These are phyloP conservation scores for Sminthopsis crassicaudata DNA, from an alignment of 2,113 vertebrate species.

Conservation along the genomic window DNA sequence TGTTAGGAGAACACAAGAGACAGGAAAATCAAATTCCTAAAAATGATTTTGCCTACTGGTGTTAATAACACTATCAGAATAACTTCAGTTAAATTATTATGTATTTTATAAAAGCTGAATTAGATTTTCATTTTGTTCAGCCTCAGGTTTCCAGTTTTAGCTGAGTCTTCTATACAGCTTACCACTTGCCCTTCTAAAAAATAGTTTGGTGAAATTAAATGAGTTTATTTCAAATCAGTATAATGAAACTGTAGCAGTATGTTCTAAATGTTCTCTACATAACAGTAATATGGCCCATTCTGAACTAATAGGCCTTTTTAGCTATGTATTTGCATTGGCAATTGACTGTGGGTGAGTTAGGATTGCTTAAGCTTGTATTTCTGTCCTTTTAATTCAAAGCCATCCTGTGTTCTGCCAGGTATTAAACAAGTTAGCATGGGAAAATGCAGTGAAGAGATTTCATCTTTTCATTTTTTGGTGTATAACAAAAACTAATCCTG, in stretches of 20 bases:
- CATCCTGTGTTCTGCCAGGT: background rate
- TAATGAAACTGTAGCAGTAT: conserved; percentile 26
- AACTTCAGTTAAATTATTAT: conserved; percentile 15
- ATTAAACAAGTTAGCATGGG: background rate
- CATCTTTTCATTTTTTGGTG: background rate
- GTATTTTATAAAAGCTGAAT: conserved; percentile 30
- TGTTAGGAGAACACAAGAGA: background rate
- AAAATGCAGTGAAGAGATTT: conserved; percentile 5
- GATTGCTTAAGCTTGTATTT: background rate
- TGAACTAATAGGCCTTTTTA: background rate
- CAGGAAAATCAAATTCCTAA: conserved; percentile 7
- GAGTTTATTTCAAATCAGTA: conserved; percentile 20
- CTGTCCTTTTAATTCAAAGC: conserved; percentile 16
- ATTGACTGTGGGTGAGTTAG: background rate
- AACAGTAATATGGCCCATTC: background rate
- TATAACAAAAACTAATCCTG: background rate
- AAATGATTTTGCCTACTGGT: background rate
- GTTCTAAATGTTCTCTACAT: background rate
- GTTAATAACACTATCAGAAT: conserved; percentile 2
- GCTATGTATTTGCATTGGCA: background rate
- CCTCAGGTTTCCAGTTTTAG: background rate
- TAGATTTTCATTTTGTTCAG: background rate
- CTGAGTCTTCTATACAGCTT: background rate
- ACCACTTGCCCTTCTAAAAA: conserved; percentile 23
- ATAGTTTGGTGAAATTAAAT: background rate